A percentile compares a stretch with the other conserved stretches of the same genome.
Evolutionary conservation across 2,797 vertebrate genomes (phyloP).

Genomic region (Streptopelia turtur): DNA sequence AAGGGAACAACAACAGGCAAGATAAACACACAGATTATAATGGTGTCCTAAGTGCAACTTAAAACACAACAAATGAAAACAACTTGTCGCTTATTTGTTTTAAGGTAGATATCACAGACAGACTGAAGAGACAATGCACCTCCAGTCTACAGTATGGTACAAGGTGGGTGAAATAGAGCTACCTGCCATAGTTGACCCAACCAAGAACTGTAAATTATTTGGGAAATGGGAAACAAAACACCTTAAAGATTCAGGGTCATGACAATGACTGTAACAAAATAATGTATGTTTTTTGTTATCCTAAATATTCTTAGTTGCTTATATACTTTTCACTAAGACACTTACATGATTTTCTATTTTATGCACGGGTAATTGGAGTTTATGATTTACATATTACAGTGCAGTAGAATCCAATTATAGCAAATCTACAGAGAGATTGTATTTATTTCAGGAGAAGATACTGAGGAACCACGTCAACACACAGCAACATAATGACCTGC

Average conservation of each 20-base stretch:
- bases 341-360: conserved; percentile 44
- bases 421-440: conserved; percentile 33
- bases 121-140: neutral
- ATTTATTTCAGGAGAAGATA: conserved; percentile 51
- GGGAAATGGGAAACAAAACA: neutral
- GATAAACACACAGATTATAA: neutral
- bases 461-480: conserved; percentile 34
- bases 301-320: neutral
- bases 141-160: neutral
- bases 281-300: neutral
- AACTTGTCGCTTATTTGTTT: neutral
- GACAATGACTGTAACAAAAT: neutral
- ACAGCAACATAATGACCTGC: conserved; percentile 47
- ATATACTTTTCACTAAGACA: neutral
- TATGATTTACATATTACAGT: conserved; percentile 64
- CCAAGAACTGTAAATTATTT: neutral
- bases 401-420: conserved; percentile 56
- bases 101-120: neutral
- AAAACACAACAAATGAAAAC: neutral
- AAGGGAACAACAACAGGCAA: neutral
- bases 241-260: neutral
- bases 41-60: neutral
- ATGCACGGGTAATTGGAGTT: conserved; percentile 48
- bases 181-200: neutral
- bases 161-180: neutral